Base-by-base conservation (phyloP, 2,888 invertebrate genomes). In the Tethea ocularis region DNA sequence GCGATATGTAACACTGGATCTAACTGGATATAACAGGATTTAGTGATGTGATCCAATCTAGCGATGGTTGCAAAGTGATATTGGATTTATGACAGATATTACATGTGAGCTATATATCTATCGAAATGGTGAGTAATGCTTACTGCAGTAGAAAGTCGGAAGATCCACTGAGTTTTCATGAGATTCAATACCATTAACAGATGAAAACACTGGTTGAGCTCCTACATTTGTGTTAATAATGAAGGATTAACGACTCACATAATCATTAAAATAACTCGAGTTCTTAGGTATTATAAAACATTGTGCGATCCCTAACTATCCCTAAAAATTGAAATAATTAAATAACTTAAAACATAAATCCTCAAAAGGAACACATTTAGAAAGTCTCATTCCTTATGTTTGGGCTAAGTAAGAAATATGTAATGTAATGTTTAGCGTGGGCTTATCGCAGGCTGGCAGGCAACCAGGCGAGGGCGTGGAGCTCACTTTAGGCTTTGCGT, bases 381-480 rank as follows among this genome's bases (percentile, higher is more conserved):
- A 46, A 59, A 57, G 59, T 63, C 56, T 63, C 60, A 57, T 59
- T 66, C 57, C 46, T 46, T 46, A 46, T 20, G 70, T 61, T 64
- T 63, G 59, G 74, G 70, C 71, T 78, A 71, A 77, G 73, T 76
- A 82, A 80, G 80, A 81, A 80, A 79, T 78, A 83, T 75, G 75
- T 82, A 76, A 74, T 71, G 69, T 78, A 71, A 77, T 72, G 71
- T 74, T 75, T 58, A 60, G 59, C 41, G 51, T 57, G 61, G 60
- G 72, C 76, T 80, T 78, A 84, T 84, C 84, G 74, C 68, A 61
- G 67, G 62, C 74, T 84, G 84, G 83, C 83, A 84, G 81, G 66
- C 78, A 66, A 76, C 85, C 85, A 83, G 83, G 73, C 57, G 62
- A 68, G 67, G 66, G 68, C 63, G 66, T 65, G 58, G 61, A 62